Base-by-base conservation (phyloP, 2,888 invertebrate species). In the Hedychridium roseum region DNA sequence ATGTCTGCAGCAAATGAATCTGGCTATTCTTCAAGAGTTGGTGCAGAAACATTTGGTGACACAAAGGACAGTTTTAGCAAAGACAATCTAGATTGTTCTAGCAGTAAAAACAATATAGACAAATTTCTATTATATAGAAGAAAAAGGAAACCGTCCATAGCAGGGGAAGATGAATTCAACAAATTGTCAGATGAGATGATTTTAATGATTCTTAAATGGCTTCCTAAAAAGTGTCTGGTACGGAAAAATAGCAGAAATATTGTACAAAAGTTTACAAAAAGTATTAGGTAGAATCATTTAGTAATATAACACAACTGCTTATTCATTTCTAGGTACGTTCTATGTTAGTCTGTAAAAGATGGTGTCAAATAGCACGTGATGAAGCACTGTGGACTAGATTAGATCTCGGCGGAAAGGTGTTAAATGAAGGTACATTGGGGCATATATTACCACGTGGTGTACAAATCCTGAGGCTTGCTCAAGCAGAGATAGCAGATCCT, bases 311-410 rank as follows among this genome's bases (percentile, higher is more conserved):
- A 37, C 51, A 27, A 37, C 11, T 45, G 11, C 9, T 17, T 12
- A 11, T 31, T 17, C 3, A 5, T 38, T 62, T 49, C 32, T 35
- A 78, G 62, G 79, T 80, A 9, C 80, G 79, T 43, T 83, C 82
- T 57, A 82, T 83, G 54, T 75, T 80, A 45, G 85, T 85, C 14
- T 84, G 83, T 60, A 80, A 76, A 72, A 85, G 92, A 60, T 94
- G 94, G 86, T 85, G 88, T 71, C 80, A 88, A 57, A 83, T 95
- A 52, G 86, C 88, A 2, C 87, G 87, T 41, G 94, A 96, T 74
- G 94, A 94, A 68, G 88, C 88, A 0, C 78, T 96, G 0, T 96
- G 96, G 96, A 86, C 88, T 30, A 83, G 93, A 12, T 78, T 95
- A 54, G 94, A 96, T 75, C 80, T 94, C 12, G 88, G 91, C 5